Percentiles rank a stretch among this genome's conserved stretches.
Evolutionary conservation across 1,140 invertebrate genomes (phyloP).

Genomic region (Drosophila trapezifrons): DNA sequence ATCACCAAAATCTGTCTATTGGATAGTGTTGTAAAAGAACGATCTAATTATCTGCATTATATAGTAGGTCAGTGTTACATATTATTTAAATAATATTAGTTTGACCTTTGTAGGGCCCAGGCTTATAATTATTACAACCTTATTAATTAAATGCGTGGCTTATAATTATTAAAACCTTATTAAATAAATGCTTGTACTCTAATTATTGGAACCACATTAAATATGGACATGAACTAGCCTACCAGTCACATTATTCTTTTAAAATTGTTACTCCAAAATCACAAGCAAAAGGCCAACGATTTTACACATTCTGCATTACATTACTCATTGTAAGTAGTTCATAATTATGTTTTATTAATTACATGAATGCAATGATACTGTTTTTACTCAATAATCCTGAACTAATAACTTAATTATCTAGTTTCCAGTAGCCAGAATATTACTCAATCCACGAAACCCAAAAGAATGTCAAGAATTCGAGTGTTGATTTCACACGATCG

Average conservation of each 20-base stretch:
- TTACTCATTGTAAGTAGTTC: neutral
- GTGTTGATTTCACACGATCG: slow-evolving; percentile 17
- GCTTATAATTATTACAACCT: slow-evolving; percentile 1
- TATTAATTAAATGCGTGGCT: slow-evolving; percentile 1
- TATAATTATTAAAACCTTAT: neutral
- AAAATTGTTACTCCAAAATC: neutral
- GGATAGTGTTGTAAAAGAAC: slow-evolving; percentile 25
- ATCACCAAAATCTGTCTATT: slow-evolving; percentile 3
- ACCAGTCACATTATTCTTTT: slow-evolving; percentile 1
- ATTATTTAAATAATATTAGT: neutral
- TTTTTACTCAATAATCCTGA: neutral
- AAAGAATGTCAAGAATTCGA: slow-evolving; percentile 25
- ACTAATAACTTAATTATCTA: neutral
- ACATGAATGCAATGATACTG: too few relatives aligned
- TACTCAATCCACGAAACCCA: slow-evolving; percentile 5
- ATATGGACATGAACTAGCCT: slow-evolving; percentile 4
- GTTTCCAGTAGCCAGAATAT: neutral
- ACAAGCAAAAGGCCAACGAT: neutral
- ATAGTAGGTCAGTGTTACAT: neutral
- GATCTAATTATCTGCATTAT: neutral
- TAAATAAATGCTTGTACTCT: slow-evolving; percentile 2
- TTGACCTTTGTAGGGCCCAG: neutral
- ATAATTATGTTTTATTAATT: neutral
- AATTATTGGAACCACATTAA: neutral
- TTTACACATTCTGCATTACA: neutral